Conservation (phyloP, 2,797 vertebrate genomes). For the Coreius guichenoti region DNA sequence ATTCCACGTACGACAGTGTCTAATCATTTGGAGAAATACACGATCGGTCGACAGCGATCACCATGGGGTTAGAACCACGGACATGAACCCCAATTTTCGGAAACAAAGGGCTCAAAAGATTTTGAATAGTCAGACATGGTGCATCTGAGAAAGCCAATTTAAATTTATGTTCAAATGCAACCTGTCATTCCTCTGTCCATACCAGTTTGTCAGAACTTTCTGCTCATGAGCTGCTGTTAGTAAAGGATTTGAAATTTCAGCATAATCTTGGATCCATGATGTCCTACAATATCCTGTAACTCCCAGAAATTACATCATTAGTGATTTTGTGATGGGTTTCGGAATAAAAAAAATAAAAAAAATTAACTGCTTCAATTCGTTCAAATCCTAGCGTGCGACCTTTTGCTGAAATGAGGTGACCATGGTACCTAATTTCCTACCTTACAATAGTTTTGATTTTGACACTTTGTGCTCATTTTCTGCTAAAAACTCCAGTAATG, state of each 20-base stretch:
- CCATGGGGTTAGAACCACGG: neutral
- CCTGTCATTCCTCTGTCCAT: neutral
- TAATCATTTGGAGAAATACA: neutral
- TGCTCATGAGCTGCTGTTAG: too few relatives aligned
- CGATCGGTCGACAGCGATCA: accelerated
- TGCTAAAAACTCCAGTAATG: neutral
- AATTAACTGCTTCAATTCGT: neutral
- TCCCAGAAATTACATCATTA: too few relatives aligned
- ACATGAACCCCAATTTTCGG: neutral
- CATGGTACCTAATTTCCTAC: neutral
- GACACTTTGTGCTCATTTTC: neutral
- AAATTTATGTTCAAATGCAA: too few relatives aligned
- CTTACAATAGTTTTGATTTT: neutral
- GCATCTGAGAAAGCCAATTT: neutral
- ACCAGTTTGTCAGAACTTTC: too few relatives aligned
- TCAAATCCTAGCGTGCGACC: neutral
- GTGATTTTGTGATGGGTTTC: too few relatives aligned
- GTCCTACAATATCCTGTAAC: too few relatives aligned
- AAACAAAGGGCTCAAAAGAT: neutral
- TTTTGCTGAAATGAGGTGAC: neutral
- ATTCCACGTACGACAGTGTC: neutral
- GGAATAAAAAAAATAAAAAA: too few relatives aligned
- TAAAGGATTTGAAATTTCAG: too few relatives aligned
- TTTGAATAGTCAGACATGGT: neutral
- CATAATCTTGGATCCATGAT: too few relatives aligned